These are phyloP conservation scores for Eilema griseolum DNA, from an alignment of 2,888 invertebrate species.

Conservation along the genomic window DNA sequence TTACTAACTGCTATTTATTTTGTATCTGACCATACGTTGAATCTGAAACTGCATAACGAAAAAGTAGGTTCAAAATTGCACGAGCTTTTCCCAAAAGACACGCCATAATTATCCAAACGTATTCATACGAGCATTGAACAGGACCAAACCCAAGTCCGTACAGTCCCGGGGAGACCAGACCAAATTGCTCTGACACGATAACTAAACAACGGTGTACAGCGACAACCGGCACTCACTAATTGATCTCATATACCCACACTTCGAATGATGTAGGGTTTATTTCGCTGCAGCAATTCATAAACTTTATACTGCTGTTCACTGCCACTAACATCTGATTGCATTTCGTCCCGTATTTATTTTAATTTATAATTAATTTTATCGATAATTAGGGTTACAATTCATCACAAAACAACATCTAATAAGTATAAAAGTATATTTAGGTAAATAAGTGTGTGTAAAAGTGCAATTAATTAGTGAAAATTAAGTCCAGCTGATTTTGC, in stretches of 20 bases:
- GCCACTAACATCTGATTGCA: too few relatives aligned
- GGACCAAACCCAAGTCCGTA: conserved; percentile 26
- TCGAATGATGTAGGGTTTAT: too few relatives aligned
- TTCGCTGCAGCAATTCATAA: conserved; percentile 11
- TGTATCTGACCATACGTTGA: neutral
- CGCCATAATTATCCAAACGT: conserved; percentile 32
- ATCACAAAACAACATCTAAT: too few relatives aligned
- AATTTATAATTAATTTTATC: too few relatives aligned
- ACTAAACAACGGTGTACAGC: conserved; percentile 43
- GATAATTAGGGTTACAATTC: too few relatives aligned
- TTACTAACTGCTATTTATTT: too few relatives aligned
- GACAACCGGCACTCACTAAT: conserved; percentile 54
- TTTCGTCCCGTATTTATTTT: too few relatives aligned
- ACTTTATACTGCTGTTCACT: neutral
- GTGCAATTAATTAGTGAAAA: too few relatives aligned
- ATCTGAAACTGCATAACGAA: neutral
- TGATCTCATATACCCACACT: conserved; percentile 53
- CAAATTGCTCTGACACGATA: conserved; percentile 46
- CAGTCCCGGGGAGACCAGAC: conserved; percentile 38
- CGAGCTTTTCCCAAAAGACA: conserved; percentile 28
- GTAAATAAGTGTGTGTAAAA: too few relatives aligned
- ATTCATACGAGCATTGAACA: conserved; percentile 33
- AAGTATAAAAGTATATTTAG: too few relatives aligned
- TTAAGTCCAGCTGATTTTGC: too few relatives aligned
- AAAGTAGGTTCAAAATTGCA: neutral